A percentile compares a stretch with the other conserved stretches of the same genome.
Evolutionary conservation across 2,888 invertebrate species (phyloP).

Genomic region (Anodontia alba): DNA sequence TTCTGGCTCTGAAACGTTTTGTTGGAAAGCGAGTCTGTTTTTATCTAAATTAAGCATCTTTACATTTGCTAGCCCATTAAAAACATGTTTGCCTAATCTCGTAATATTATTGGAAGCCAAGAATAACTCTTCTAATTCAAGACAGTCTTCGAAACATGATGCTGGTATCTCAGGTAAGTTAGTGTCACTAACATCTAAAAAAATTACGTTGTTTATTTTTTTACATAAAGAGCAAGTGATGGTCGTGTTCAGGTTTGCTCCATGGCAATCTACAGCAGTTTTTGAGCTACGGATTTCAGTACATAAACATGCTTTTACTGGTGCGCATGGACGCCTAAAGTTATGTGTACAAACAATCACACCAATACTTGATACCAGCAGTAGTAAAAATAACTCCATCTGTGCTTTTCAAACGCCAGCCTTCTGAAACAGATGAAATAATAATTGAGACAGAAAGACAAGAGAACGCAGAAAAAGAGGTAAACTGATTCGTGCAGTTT

Average conservation of each 20-base stretch:
- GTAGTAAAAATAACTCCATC: no score
- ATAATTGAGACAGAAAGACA: no score
- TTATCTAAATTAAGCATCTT: not conserved
- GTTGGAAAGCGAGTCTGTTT: not conserved
- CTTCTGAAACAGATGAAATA: no score
- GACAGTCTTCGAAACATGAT: not conserved
- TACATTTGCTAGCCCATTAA: not conserved
- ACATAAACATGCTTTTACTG: no score
- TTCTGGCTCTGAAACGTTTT: not conserved
- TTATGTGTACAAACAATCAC: no score
- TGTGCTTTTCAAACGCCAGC: no score
- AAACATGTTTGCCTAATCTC: not conserved
- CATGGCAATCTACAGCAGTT: not conserved
- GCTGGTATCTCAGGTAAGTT: not conserved
- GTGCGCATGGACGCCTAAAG: no score
- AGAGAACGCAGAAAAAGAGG: no score
- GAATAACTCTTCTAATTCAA: not conserved
- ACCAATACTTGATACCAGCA: no score
- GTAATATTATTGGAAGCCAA: not conserved
- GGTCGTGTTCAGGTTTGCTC: not conserved
- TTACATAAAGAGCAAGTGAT: not conserved
- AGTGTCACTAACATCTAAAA: not conserved
- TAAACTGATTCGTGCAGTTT: no score
- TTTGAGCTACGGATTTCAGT: no score
- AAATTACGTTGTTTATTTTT: not conserved